Conservation (phyloP, 2,113 vertebrate genomes). For the Mionectes macconnelli region DNA sequence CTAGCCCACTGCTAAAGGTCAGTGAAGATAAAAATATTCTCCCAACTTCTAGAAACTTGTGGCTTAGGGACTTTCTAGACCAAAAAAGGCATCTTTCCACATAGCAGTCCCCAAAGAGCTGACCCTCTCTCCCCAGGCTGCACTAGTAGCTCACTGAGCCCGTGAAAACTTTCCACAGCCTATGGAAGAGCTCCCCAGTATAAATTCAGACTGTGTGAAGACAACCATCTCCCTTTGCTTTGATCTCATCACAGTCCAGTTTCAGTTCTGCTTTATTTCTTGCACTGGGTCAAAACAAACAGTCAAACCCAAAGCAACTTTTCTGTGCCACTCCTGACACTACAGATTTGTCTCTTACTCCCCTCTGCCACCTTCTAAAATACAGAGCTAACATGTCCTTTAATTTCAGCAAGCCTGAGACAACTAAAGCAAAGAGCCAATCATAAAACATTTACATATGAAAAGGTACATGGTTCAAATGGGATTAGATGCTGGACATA, state of each 20-base stretch:
- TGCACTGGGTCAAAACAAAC: background rate
- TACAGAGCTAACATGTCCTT: rapidly evolving
- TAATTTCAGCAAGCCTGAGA: background rate
- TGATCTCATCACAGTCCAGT: background rate
- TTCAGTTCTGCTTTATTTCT: background rate
- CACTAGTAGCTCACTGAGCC: background rate
- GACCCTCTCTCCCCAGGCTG: background rate
- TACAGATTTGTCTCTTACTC: background rate
- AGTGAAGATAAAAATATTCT: slow-evolving; percentile 4
- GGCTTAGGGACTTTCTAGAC: background rate
- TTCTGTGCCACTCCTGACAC: background rate
- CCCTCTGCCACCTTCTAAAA: background rate
- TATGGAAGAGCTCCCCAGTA: background rate
- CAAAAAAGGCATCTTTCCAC: slow-evolving; percentile 10
- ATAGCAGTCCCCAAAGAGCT: background rate
- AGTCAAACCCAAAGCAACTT: background rate
- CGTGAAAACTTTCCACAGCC: background rate
- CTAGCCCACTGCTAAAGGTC: background rate
- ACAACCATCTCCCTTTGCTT: background rate
- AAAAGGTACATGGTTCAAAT: background rate
- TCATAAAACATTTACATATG: background rate
- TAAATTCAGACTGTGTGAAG: background rate
- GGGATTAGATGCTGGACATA: background rate
- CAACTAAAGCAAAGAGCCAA: background rate
- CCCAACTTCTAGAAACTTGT: background rate